These are phyloP conservation scores for Epizoanthus rinbou DNA, from an alignment of 92 coral and sea anemone species.

Conservation along the genomic window DNA sequence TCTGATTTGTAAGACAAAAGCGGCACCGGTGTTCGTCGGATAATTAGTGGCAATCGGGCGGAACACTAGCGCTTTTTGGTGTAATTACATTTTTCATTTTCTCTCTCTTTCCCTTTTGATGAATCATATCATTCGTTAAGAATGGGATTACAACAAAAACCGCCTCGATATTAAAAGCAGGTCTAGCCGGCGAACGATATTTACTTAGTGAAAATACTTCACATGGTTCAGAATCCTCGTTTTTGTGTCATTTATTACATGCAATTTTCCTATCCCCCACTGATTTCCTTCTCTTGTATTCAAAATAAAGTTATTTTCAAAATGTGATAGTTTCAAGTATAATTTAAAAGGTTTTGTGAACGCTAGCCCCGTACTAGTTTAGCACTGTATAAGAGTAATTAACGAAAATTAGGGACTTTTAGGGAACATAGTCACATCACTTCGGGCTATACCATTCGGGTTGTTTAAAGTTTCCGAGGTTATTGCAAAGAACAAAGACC, in stretches of 20 bases:
- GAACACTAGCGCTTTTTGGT: constrained; percentile 59
- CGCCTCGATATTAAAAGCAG: constrained; percentile 79
- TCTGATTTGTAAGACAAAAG: constrained; percentile 80
- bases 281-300: constrained; percentile 9
- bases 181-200: constrained; percentile 66
- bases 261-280: constrained; percentile 16
- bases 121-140: constrained; percentile 74
- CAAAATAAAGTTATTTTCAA: constrained; percentile 19
- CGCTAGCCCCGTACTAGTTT: constrained; percentile 11
- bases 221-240: constrained; percentile 81
- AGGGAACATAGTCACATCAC: constrained; percentile 22
- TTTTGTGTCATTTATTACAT: constrained; percentile 46
- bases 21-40: constrained; percentile 75
- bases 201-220: constrained; percentile 80
- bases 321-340: constrained; percentile 22
- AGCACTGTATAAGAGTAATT: constrained; percentile 34
- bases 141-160: constrained; percentile 83
- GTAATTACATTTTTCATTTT: constrained; percentile 93
- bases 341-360: constrained; percentile 18
- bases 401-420: constrained; percentile 41
- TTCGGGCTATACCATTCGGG: constrained; percentile 34
- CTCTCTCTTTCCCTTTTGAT: constrained; percentile 67
- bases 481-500: constrained; percentile 30
- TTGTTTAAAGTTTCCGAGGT: constrained; percentile 49
- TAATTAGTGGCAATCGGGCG: constrained; percentile 76